Base-by-base conservation (phyloP, 2,888 invertebrate genomes). In the Ormyrus labotus region DNA sequence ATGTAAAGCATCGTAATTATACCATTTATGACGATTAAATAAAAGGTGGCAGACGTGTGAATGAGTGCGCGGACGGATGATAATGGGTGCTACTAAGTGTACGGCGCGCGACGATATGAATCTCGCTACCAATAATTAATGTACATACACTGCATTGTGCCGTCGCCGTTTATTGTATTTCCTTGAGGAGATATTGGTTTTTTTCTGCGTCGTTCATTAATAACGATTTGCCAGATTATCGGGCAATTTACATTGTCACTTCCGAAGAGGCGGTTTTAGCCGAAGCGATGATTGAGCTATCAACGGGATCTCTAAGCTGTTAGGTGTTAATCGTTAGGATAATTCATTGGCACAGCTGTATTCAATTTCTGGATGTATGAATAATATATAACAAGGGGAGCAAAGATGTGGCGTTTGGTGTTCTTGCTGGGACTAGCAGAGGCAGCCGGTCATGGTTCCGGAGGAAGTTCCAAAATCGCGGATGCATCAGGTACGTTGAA, bases 381-480 rank as follows among this genome's bases (percentile, higher is more conserved):
- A 19, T 6, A 11, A 11, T n/a, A 55, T 55, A 68, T n/a, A 45
- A 57, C 9, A 58, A 65, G 34, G 34, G n/a, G 9, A 70, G 63
- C 11, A 50, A 78, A 65, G 57, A 81, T 81, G 81, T 81, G 81
- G 81, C 75, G 72, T 71, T 67, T 81, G 72, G 78, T 81, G 67
- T 76, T 82, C 80, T 83, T 89, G 81, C 83, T 89, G 83, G 88
- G 87, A 87, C 86, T 90, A 84, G 87, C 86, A 82, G 86, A 87
- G 83, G 87, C 86, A 78, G 86, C 84, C 78, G 85, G 83, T 80
- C 85, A 86, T 84, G 85, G 85, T 82, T 86, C 85, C 72, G 86
- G 83, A 51, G 84, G 78, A 75, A 77, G 82, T 63, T 73, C 80
- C 81, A 82, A 83, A 82, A 81, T 77, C 65, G 80, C 83, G 81